These are phyloP conservation scores for Mormyrus proboscirostris DNA, from an alignment of 2,797 vertebrate species.

Conservation along the genomic window DNA sequence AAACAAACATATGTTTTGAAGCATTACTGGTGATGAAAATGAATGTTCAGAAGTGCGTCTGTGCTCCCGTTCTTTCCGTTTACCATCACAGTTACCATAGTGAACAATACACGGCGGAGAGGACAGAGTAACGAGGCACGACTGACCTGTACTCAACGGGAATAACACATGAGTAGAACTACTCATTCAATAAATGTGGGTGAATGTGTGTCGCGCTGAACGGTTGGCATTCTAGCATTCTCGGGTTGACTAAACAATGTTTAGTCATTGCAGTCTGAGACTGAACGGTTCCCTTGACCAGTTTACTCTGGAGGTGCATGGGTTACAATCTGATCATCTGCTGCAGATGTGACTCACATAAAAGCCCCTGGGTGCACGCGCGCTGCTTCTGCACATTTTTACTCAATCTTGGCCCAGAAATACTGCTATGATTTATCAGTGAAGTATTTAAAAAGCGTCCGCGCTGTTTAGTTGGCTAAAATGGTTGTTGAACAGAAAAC, in stretches of 20 bases:
- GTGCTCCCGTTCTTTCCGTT: not conserved
- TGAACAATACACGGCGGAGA: not conserved
- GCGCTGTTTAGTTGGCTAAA: not conserved
- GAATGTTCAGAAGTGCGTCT: not conserved
- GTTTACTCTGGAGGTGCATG: not conserved
- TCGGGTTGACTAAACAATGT: not conserved
- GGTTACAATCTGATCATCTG: not conserved
- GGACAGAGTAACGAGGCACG: not conserved
- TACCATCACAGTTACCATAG: conserved; percentile 11
- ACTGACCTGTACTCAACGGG: not conserved
- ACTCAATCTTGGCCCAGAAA: not conserved
- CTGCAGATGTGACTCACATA: not conserved
- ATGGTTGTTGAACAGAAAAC: conserved; percentile 12
- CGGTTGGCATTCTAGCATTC: not conserved
- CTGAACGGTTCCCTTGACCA: not conserved
- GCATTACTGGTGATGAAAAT: not conserved
- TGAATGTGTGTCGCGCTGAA: not conserved
- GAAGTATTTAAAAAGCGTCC: not conserved
- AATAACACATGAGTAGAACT: not conserved
- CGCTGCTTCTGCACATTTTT: conserved; percentile 2
- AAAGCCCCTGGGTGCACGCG: not conserved
- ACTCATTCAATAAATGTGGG: not conserved
- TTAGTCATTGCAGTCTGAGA: not conserved
- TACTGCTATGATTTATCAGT: conserved; percentile 2
- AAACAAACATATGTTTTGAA: not conserved